These are phyloP conservation scores for Physella acuta DNA, from an alignment of 1,140 invertebrate species.

Conservation along the genomic window DNA sequence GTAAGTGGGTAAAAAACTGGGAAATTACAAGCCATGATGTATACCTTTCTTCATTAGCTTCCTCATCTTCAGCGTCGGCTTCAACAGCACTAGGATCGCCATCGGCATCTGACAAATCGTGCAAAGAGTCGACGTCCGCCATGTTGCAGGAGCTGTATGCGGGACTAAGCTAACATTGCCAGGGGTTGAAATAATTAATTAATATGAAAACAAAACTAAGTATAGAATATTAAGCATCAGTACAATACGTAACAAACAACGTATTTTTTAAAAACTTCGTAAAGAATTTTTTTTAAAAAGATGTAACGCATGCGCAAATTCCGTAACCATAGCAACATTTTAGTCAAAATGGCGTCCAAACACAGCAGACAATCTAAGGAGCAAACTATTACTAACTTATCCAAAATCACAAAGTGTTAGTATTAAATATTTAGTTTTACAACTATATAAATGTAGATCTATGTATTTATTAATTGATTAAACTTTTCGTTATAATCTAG, in stretches of 20 bases:
- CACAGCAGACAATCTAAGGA: slow-evolving; percentile 22
- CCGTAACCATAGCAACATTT: slow-evolving; percentile 24
- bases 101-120: slow-evolving; percentile 56
- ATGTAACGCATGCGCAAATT: slow-evolving; percentile 11
- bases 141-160: slow-evolving; percentile 33
- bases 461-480: too few species aligned
- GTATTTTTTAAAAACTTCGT: too few species aligned
- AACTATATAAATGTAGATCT: too few species aligned
- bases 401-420: slow-evolving; percentile 18
- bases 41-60: slow-evolving; percentile 50
- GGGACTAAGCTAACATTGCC: too few species aligned
- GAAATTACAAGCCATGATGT: too few species aligned
- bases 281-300: too few species aligned
- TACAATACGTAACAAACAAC: too few species aligned
- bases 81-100: slow-evolving; percentile 55
- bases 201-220: too few species aligned
- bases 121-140: slow-evolving; percentile 57
- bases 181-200: too few species aligned
- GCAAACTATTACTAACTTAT: slow-evolving; percentile 24
- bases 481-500: too few species aligned
- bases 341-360: slow-evolving; percentile 24
- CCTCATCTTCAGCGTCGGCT: slow-evolving; percentile 56
- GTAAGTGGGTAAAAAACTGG: too few species aligned
- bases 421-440: slow-evolving; percentile 2
- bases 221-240: too few species aligned